Percentiles rank a stretch among this genome's conserved stretches.
Conservation (phyloP, 2,113 vertebrate genomes). For the Zosterops japonicus region DNA sequence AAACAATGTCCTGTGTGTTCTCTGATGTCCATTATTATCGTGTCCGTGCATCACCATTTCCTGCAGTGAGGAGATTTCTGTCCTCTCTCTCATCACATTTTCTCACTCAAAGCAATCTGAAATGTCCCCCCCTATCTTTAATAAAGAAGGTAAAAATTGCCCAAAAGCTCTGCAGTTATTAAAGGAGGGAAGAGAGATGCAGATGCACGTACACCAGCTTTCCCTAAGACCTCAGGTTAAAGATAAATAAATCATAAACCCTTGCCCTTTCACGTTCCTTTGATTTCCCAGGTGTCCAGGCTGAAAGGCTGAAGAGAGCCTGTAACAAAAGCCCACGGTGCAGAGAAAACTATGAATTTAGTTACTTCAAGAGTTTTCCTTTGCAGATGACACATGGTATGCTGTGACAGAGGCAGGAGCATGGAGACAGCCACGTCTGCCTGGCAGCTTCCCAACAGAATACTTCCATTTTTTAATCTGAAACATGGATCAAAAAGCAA, state of each 20-base stretch:
- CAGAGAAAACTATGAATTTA: not conserved
- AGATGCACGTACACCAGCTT: not conserved
- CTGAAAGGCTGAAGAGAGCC: not conserved
- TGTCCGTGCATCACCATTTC: not conserved
- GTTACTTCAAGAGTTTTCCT: not conserved
- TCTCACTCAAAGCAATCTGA: not conserved
- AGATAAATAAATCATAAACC: slow-evolving; percentile 10
- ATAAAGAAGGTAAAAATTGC: not conserved
- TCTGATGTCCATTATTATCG: not conserved
- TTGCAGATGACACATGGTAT: not conserved
- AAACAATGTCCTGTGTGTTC: fast-evolving
- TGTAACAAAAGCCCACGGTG: not conserved
- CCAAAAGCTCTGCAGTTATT: not conserved
- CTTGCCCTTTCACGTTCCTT: not conserved
- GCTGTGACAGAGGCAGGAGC: not conserved
- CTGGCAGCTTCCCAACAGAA: not conserved
- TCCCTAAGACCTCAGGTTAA: not conserved
- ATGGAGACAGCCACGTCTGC: not conserved
- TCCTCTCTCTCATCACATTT: not conserved
- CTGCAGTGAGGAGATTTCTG: not conserved
- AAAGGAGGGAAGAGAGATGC: not conserved
- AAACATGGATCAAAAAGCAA: not conserved
- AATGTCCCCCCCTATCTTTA: not conserved
- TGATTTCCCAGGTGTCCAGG: not conserved
- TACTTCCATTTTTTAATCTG: not conserved